Base-by-base conservation (phyloP, 1,140 invertebrate species). In the Bombus pyrosoma region DNA sequence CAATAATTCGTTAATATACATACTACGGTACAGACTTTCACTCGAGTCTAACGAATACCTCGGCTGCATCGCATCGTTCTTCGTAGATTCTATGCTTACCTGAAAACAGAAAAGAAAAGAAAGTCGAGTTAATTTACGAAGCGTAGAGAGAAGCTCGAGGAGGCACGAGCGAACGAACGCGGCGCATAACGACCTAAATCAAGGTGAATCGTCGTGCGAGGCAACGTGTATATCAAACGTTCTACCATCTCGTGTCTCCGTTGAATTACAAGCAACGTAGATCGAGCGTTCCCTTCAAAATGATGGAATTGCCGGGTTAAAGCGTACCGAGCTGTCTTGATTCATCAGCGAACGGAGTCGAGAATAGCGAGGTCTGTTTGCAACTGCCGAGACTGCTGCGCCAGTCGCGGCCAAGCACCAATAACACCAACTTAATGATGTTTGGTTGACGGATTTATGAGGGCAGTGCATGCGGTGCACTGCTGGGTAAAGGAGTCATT, bases 401-500 rank as follows among this genome's bases (percentile, higher is more conserved):
- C 89, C 89, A 90, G 89, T 88, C 87, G 80, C 86, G 80, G 86
- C 85, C 90, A 80, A 91, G 88, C 88, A 91, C 88, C 91, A 89
- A 92, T 92, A 92, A 91, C 87, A 76, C 83, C 85, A 81, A 90
- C 90, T 92, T 92, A 91, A 92, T 92, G 91, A 92, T 91, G 88
- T 91, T 92, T 91, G 84, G 87, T 91, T 91, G 91, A 89, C 88
- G 90, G 85, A 92, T 92, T 92, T 92, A 92, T 85, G 91, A 91
- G 88, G 90, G 84, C 88, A 89, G 85, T 87, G 91, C 83, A 88
- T 88, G 86, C 81, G 76, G 88, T 57, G 86, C 88, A 62, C 83
- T 68, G 86, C 78, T 28, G 85, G 72, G 74, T 72, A 90, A 90
- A 91, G 87, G 87, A 91, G 90, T 91, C 90, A 88, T 90, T 91